Conservation (phyloP, 2,888 invertebrate species). For the Drosophila nr. perissopoda region DNA sequence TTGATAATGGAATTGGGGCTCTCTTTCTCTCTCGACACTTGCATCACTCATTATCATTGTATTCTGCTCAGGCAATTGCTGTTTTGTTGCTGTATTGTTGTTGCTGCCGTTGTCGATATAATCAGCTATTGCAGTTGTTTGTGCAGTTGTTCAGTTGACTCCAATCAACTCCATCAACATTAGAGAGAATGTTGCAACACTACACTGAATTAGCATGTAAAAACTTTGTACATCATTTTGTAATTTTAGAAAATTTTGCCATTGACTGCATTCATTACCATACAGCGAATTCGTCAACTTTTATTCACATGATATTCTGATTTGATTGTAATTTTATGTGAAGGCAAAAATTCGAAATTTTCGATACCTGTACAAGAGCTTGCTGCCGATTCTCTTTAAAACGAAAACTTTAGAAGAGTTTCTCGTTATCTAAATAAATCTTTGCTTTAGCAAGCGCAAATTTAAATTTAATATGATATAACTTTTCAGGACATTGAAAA, state of each 20-base stretch:
- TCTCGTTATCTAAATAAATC: not conserved
- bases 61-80: slow-evolving; percentile 21
- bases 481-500: slow-evolving; percentile 25
- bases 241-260: not conserved
- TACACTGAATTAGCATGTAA: slow-evolving; percentile 10
- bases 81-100: slow-evolving; percentile 7
- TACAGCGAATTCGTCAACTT: not conserved
- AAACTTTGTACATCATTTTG: slow-evolving; percentile 12
- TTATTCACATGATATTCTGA: not conserved
- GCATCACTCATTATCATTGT: slow-evolving; percentile 61
- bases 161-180: slow-evolving; percentile 12
- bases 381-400: not conserved
- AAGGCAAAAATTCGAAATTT: not conserved
- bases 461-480: slow-evolving; percentile 28
- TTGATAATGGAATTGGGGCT: slow-evolving; percentile 41
- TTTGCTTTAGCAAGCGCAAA: not conserved
- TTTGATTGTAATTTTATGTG: slow-evolving; percentile 2
- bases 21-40: slow-evolving; percentile 25
- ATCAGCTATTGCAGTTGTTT: slow-evolving; percentile 68
- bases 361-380: not conserved
- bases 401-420: not conserved
- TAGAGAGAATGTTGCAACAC: slow-evolving; percentile 14
- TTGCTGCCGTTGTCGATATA: slow-evolving; percentile 50
- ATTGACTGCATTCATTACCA: not conserved
- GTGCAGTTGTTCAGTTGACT: slow-evolving; percentile 49